Evolutionary conservation across 1,140 invertebrate genomes (phyloP), one percentile per base, ranked within the genome.

Genomic region (Cryptotermes secundus): DNA sequence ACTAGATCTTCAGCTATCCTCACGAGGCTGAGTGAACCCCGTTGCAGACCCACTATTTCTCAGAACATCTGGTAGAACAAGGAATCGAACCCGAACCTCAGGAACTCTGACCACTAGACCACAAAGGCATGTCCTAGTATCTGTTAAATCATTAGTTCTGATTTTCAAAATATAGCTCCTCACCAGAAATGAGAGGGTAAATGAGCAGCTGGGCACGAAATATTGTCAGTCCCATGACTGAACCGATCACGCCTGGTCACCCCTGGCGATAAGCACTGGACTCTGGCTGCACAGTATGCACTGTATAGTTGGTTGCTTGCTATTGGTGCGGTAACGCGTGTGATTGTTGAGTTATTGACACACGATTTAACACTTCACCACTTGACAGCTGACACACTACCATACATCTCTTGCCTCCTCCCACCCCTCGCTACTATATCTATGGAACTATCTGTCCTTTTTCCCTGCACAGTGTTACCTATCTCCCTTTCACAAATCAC

Each of bases 341-440:
- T 84, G 83, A 84, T 84, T 84, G 83, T 72, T 36, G 42, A 14
- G 45, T 84, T 84, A 84, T 84, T 84, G 83, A 84, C 83, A 84
- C 49, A 72, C 83, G 83, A 84, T 84, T 84, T 84, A 84, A 84
- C 83, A 84, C 83, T 84, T 84, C 83, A 80, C 36, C 83, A 84
- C 83, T 79, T 84, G 83, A 84, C 83, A 84, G 83, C 83, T 84
- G 83, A 80, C 59, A 84, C 83, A 38, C 79, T 82, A 82, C n/a
- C 59, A 72, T 72, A 72, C 59, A 72, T 72, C 59, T 72, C 59
- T 4, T 72, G 59, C 59, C n/a, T 26, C 4, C 59, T n/a, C 7
- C 59, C 26, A 72, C n/a, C 26, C 59, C 59, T 10, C 59, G 59
- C 59, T n/a, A 14, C n/a, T n/a, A n/a, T 72, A 31, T 72, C 1